phyloP scores from a whole-genome alignment of 2,113 vertebrate species.

The Murina feae region DNA sequence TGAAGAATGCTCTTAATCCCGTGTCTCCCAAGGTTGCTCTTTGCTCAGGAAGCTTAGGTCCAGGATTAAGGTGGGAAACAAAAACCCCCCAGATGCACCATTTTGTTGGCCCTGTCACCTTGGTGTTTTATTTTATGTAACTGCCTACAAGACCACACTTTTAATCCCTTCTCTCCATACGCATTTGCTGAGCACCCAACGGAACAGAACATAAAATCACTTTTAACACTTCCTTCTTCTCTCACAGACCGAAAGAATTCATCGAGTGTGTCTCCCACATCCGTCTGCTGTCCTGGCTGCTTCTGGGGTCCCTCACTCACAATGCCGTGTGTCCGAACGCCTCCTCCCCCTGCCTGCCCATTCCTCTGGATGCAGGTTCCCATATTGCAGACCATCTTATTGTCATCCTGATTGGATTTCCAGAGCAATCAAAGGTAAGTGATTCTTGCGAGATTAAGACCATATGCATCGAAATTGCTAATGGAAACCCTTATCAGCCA shows the following conservation, averaged over 20 bases:
- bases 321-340: constrained; percentile 94
- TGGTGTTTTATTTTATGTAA: neutral
- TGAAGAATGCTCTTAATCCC: neutral
- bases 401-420: constrained; percentile 98
- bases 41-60: neutral
- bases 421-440: constrained; percentile 97
- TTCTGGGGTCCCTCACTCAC: constrained; percentile 96
- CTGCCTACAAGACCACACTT: neutral
- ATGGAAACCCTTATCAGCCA: constrained; percentile 57
- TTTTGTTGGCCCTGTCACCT: neutral
- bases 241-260: constrained; percentile 95
- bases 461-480: constrained; percentile 56
- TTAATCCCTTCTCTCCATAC: neutral
- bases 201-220: neutral
- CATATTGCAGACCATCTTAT: constrained; percentile 98
- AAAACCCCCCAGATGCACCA: neutral
- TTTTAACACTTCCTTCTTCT: constrained; percentile 61
- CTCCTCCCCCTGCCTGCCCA: constrained; percentile 94
- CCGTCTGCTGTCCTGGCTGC: constrained; percentile 96
- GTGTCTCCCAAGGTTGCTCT: neutral
- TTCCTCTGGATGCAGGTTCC: constrained; percentile 97
- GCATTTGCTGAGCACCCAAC: neutral
- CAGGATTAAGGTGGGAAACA: neutral
- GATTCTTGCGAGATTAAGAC: constrained; percentile 63
- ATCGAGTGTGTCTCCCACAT: constrained; percentile 99